Evolutionary conservation across 2,888 invertebrate genomes (phyloP).

Genomic region (Drosophila barbarae): DNA sequence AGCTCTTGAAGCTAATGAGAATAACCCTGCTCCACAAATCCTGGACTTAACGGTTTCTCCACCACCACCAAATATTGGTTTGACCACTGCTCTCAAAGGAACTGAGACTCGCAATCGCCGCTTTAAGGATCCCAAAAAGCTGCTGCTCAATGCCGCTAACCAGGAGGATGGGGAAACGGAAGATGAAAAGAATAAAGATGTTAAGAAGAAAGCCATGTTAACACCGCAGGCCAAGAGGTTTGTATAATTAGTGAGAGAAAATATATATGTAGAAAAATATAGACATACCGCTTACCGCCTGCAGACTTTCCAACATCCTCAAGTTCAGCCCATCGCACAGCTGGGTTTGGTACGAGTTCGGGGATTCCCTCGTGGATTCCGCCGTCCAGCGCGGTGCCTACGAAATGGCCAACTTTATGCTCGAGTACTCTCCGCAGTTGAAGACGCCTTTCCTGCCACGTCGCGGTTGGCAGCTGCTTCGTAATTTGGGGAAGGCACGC

Average conservation of each 20-base stretch:
- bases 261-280: no score
- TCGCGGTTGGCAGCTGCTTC: constrained; percentile 50
- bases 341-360: constrained; percentile 62
- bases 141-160: not conserved
- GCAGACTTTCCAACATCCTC: constrained; percentile 35
- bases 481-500: constrained; percentile 53
- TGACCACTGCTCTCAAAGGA: not conserved
- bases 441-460: constrained; percentile 32
- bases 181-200: not conserved
- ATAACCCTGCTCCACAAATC: no score
- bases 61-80: constrained; percentile 5
- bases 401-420: constrained; percentile 35
- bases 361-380: constrained; percentile 48
- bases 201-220: not conserved
- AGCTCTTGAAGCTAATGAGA: no score
- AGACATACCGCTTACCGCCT: not conserved
- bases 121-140: constrained; percentile 7
- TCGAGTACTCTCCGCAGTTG: constrained; percentile 13
- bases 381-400: constrained; percentile 37
- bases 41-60: not conserved
- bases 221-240: not conserved
- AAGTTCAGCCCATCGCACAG: constrained; percentile 37
- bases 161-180: not conserved
- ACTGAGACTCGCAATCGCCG: constrained; percentile 5
- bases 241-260: not conserved